These are phyloP conservation scores for Fukomys damarensis DNA, from an alignment of 2,113 vertebrate genomes.

Conservation along the genomic window DNA sequence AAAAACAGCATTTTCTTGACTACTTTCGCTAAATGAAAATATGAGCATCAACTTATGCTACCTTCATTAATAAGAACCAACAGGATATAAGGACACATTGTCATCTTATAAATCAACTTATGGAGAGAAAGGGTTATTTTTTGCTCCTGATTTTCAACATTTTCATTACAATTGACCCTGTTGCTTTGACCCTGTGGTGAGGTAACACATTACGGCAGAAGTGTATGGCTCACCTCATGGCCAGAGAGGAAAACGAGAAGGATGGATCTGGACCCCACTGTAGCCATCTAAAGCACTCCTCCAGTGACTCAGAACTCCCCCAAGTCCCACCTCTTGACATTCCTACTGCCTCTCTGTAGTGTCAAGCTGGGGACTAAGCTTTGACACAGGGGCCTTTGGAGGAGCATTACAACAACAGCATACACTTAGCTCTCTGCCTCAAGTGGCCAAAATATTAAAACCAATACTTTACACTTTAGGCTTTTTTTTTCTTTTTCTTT, in stretches of 20 bases:
- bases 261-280: too few species aligned
- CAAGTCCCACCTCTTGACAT: not conserved
- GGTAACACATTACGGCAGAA: not conserved
- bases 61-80: not conserved
- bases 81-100: not conserved
- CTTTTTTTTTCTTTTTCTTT: too few species aligned
- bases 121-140: not conserved
- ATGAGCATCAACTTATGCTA: not conserved
- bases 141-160: not conserved
- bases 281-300: not conserved
- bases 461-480: not conserved
- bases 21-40: conserved; percentile 20
- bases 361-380: not conserved
- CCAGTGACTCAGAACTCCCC: not conserved
- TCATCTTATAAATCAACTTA: not conserved
- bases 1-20: not conserved
- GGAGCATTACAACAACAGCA: not conserved
- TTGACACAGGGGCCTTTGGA: not conserved
- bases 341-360: not conserved
- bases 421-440: not conserved
- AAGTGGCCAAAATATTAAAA: not conserved
- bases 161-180: too few species aligned
- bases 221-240: not conserved
- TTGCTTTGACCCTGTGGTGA: not conserved
- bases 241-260: not conserved